Evolutionary conservation across 2,888 invertebrate species (phyloP).

Genomic region (Augochlorella aurata): DNA sequence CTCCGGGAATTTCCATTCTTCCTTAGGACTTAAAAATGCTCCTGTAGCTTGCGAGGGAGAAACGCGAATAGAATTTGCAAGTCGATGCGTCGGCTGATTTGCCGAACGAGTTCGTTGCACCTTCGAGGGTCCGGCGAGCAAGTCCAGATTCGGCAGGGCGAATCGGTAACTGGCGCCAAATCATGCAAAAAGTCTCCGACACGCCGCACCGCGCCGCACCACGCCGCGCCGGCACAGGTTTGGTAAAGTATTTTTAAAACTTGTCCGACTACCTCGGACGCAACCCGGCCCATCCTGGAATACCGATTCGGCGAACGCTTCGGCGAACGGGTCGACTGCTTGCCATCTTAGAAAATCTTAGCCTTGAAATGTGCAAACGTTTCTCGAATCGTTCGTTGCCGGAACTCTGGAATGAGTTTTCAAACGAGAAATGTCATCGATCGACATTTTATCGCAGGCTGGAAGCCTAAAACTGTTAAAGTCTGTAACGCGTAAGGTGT

Average conservation of each 20-base stretch:
- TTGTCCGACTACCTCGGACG: slow-evolving; percentile 67
- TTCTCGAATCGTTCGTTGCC: no score
- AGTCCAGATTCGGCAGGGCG: slow-evolving; percentile 49
- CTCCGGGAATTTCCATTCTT: neutral
- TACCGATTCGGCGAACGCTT: slow-evolving; percentile 56
- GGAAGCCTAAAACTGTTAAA: no score
- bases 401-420: neutral
- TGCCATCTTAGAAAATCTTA: slow-evolving; percentile 38
- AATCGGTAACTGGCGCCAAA: slow-evolving; percentile 70
- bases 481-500: no score
- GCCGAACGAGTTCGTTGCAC: slow-evolving; percentile 50
- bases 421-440: no score
- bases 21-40: neutral
- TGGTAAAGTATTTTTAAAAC: slow-evolving; percentile 74
- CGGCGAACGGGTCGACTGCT: neutral
- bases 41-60: neutral
- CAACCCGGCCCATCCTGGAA: slow-evolving; percentile 66
- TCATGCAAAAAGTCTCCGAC: slow-evolving; percentile 65
- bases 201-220: neutral
- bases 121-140: slow-evolving; percentile 12
- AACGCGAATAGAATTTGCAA: neutral
- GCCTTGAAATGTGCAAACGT: slow-evolving; percentile 2
- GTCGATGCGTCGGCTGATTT: neutral
- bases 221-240: slow-evolving; percentile 43
- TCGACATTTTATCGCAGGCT: no score